Evolutionary conservation across 2,113 vertebrate genomes (phyloP), one percentile per base, ranked within the genome.

Genomic region (Acrocephalus arundinaceus): DNA sequence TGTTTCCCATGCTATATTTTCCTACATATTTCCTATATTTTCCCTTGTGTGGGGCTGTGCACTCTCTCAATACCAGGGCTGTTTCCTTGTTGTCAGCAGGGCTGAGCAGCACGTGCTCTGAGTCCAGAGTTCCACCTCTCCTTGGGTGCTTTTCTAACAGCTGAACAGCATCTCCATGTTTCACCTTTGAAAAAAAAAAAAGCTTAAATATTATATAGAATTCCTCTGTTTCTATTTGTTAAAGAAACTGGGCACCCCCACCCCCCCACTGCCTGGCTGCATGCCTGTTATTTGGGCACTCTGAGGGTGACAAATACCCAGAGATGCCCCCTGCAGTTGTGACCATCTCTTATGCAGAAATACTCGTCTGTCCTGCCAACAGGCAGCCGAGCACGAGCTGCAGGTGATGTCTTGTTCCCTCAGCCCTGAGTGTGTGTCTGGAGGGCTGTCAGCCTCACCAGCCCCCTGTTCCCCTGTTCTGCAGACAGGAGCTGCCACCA

Each of bases 371-470:
- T 45, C 89, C 54, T 87, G 62, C 41, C 41, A 59, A 20, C 1
- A 17, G 43, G 83, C 3, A 7, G 67, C 66, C 0, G 0, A 77
- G 77, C 76, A 48, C 0, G 1, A 86, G 79, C 76, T 74, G 16
- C 61, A 55, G 72, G 49, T 49, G 67, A 73, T 0, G 0, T 58
- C 33, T 9, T 70, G 74, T 54, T 84, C 80, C 82, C 74, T 51
- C 54, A 68, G 79, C 49, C 62, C 31, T 20, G 63, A 57, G 23
- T 4, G 16, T 65, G 31, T 91, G n/a, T 85, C 73, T 46, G 62
- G 49, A 59, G 71, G 59, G 55, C 58, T 92, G 46, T 19, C 73
- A 21, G 63, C n/a, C 41, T 59, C 66, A 13, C 17, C 24, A 30
- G 43, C 48, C 52, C 72, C 59, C 75, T 35, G 45, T 24, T 43